Conservation (phyloP, 2,113 vertebrate species). For the Spea bombifrons region DNA sequence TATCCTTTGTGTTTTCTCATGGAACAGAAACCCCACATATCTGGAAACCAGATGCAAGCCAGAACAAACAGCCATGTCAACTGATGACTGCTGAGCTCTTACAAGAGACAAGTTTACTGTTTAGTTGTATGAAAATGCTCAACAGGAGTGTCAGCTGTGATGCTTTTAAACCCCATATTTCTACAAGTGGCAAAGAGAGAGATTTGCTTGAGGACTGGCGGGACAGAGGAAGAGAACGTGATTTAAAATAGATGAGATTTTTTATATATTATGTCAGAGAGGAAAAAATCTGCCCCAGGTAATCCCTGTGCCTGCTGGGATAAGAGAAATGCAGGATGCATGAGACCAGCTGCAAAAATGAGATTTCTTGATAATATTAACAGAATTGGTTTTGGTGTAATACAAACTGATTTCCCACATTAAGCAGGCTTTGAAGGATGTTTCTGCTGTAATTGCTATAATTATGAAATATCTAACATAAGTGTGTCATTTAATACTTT, state of each 20-base stretch:
- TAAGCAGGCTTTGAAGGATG: neutral
- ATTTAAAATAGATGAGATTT: constrained; percentile 29
- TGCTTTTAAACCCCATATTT: neutral
- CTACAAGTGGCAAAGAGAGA: neutral
- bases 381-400: constrained; percentile 7
- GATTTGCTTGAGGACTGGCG: constrained; percentile 15
- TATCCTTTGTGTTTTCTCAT: neutral
- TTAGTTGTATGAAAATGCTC: constrained; percentile 4
- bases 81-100: neutral
- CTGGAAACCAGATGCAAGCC: neutral
- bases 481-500: too few relatives aligned
- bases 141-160: neutral
- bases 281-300: constrained; percentile 22
- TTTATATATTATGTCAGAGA: constrained; percentile 10
- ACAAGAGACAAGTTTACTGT: constrained; percentile 2
- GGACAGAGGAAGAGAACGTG: neutral
- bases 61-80: neutral
- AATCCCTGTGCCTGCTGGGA: constrained; percentile 19
- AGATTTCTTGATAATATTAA: constrained; percentile 8
- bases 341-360: neutral
- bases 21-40: neutral
- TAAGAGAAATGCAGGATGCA: constrained; percentile 8
- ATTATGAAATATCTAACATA: too few relatives aligned
- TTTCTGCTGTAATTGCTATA: neutral
- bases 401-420: constrained; percentile 3